These are phyloP conservation scores for Lycocerus yunnanus DNA, from an alignment of 2,888 invertebrate species.

Conservation along the genomic window DNA sequence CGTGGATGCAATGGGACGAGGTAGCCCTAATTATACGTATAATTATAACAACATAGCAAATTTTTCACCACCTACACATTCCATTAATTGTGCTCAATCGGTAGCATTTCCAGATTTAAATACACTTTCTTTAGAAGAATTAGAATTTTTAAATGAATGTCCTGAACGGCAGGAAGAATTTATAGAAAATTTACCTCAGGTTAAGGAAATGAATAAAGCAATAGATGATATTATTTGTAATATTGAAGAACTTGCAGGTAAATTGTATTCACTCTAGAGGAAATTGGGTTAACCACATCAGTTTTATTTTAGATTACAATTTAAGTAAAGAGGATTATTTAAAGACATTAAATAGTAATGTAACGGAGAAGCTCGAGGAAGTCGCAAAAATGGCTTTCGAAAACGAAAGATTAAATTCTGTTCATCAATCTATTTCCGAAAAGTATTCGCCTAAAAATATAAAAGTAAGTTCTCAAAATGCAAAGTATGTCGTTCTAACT, in stretches of 20 bases:
- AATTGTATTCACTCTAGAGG: constrained; percentile 33
- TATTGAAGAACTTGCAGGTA: constrained; percentile 72
- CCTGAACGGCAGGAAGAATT: constrained; percentile 75
- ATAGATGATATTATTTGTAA: constrained; percentile 73
- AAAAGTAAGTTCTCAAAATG: constrained; percentile 56
- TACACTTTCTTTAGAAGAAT: constrained; percentile 64
- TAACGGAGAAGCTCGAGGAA: constrained; percentile 68
- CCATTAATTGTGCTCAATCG: constrained; percentile 37
- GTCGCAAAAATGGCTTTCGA: constrained; percentile 72
- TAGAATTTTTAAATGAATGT: constrained; percentile 71
- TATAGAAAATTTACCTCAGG: constrained; percentile 69
- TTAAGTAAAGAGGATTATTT: constrained; percentile 66
- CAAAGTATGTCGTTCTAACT: constrained; percentile 1
- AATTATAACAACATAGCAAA: constrained; percentile 36
- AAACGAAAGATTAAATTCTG: constrained; percentile 71
- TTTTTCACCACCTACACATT: constrained; percentile 45
- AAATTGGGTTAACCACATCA: constrained; percentile 21
- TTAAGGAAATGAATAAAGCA: constrained; percentile 69
- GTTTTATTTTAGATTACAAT: constrained; percentile 63
- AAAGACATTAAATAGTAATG: constrained; percentile 62
- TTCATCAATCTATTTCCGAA: constrained; percentile 73
- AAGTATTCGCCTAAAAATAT: constrained; percentile 76
- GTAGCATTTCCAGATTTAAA: constrained; percentile 59
- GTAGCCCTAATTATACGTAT: constrained; percentile 47
- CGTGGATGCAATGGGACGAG: constrained; percentile 41